A percentile compares a stretch with the other conserved stretches of the same genome.
These are phyloP conservation scores for Oryzias dopingdopingensis DNA, from an alignment of 2,797 vertebrate genomes.

Conservation along the genomic window DNA sequence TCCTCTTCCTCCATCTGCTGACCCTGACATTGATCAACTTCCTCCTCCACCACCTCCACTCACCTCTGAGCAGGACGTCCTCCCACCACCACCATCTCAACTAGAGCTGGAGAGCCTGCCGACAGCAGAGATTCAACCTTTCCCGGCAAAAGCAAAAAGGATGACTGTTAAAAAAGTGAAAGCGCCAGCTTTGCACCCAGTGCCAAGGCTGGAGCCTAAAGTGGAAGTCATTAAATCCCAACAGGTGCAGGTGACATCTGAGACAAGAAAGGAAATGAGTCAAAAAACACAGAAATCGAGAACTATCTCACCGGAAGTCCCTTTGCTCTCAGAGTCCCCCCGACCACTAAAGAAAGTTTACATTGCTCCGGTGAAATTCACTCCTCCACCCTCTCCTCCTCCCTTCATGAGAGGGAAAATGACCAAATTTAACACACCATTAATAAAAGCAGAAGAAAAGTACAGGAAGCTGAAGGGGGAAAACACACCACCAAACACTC, in stretches of 20 bases:
- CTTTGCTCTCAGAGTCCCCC: constrained; percentile 67
- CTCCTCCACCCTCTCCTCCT: constrained; percentile 78
- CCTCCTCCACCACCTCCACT: constrained; percentile 69
- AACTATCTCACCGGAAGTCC: constrained; percentile 49
- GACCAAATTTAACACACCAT: constrained; percentile 88
- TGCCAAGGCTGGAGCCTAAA: constrained; percentile 77
- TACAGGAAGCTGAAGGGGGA: constrained; percentile 80
- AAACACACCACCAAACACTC: constrained; percentile 68
- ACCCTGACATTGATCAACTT: constrained; percentile 74
- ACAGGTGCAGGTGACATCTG: constrained; percentile 32
- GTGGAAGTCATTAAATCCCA: constrained; percentile 57
- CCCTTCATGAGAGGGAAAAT: constrained; percentile 74
- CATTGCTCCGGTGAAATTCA: constrained; percentile 76
- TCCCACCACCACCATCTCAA: constrained; percentile 78
- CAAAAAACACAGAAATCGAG: constrained; percentile 43
- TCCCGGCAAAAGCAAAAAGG: constrained; percentile 69
- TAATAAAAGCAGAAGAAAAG: constrained; percentile 91
- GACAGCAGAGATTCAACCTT: constrained; percentile 37
- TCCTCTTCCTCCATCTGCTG: constrained; percentile 69
- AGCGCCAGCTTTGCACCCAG: constrained; percentile 63
- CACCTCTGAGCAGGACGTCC: constrained; percentile 61
- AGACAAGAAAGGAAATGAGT: constrained; percentile 42
- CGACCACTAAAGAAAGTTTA: constrained; percentile 66
- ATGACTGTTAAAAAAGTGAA: constrained; percentile 75
- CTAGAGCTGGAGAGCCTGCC: constrained; percentile 75